Conservation (phyloP, 1,140 invertebrate species). For the Drosophila subpulchrella region DNA sequence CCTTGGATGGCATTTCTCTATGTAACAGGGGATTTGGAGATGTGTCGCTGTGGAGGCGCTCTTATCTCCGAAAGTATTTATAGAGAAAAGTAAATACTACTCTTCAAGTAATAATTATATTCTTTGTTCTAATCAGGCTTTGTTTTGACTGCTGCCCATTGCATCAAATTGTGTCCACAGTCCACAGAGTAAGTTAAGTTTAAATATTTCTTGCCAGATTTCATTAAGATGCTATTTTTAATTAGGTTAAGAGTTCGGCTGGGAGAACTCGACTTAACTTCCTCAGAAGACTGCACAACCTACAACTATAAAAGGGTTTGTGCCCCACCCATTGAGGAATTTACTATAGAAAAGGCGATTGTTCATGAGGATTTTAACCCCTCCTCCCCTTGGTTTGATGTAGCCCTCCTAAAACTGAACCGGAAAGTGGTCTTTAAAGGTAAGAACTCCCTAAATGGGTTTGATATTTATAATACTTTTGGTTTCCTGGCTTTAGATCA, state of each 20-base stretch:
- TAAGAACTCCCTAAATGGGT: not conserved
- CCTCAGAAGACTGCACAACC: not conserved
- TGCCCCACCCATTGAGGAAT: slow-evolving; percentile 4
- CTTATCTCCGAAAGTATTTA: slow-evolving; percentile 6
- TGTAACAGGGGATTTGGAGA: not conserved
- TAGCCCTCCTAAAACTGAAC: not conserved
- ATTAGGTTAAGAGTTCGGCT: not conserved
- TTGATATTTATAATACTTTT: no score
- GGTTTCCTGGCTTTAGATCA: not conserved
- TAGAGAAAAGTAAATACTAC: not conserved
- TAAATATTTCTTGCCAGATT: not conserved
- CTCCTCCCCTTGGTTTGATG: not conserved
- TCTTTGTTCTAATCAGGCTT: not conserved
- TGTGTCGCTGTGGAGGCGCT: slow-evolving; percentile 1
- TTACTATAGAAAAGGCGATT: not conserved
- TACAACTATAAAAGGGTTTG: not conserved
- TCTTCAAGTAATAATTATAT: no score
- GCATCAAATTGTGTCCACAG: not conserved
- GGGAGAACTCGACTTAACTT: not conserved
- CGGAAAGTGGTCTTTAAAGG: not conserved
- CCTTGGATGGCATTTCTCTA: slow-evolving; percentile 6
- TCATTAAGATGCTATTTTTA: rapidly evolving
- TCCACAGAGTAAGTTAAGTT: not conserved
- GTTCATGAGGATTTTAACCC: not conserved
- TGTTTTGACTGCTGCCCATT: slow-evolving; percentile 7